Base-by-base conservation (phyloP, 2,888 invertebrate genomes). In the Agelastica alni region DNA sequence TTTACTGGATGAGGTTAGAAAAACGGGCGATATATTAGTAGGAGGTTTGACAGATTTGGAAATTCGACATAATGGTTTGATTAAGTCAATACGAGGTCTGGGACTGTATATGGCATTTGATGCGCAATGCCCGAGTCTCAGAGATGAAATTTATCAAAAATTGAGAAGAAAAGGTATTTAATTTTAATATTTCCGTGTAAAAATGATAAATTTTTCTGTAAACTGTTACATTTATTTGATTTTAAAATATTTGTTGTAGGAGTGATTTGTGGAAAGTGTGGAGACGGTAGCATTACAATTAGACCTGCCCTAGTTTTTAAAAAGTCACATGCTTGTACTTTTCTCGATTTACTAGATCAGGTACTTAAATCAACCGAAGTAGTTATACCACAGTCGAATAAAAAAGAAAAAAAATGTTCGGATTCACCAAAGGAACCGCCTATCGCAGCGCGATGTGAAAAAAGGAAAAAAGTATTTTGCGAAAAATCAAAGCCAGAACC, bases 31-130 rank as follows among this genome's bases (percentile, higher is more conserved):
- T 28, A 80, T 81, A 36, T 75, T 88, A 0, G 83, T 86, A 67
- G 68, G 75, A 9, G 87, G 89, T 0, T 78, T 92, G 13, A 73
- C 79, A 10, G 71, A 77, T 18, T 70, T 91, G 31, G 85, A 91
- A 78, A 83, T 82, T 2, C 87, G 90, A 70, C 89, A 86, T 71
- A 84, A 89, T 0, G 78, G 83, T 60, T 68, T 88, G 31, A 77
- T 96, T 2, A 85, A 86, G 71, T 89, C 90, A 13, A 87, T 89
- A 0, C 83, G 97, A 48, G 96, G 96, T 1, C 82, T 88, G 14
- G 96, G 96, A 44, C 93, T 94, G 7, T 93, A 95, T 75, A 82
- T 93, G 66, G 88, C 96, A 0, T 84, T 93, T 51, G 88, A 91
- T 69, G 86, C 87, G 22, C 71, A 78, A 4, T 81, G 81, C 37